Percentiles rank a stretch among this genome's conserved stretches.
Evolutionary conservation across 1,140 invertebrate species (phyloP).

Genomic region (Tetramorium parvispinum): DNA sequence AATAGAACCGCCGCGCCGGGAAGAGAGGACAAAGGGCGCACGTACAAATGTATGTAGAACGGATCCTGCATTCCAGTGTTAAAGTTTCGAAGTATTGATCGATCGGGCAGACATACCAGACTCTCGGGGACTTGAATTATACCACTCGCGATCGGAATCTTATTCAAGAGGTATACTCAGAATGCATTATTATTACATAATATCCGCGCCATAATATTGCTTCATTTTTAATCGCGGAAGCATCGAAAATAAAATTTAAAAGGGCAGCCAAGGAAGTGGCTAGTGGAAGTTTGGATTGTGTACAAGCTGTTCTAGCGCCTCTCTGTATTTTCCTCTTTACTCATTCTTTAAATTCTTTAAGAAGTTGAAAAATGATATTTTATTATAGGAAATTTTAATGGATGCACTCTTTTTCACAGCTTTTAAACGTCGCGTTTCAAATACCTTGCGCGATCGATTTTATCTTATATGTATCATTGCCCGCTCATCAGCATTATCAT

Average conservation of each 20-base stretch:
- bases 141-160: conserved; percentile 39
- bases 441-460: not conserved
- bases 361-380: not conserved
- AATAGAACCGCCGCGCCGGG: conserved; percentile 10
- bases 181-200: not conserved
- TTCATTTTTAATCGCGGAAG: not conserved
- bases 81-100: conserved; percentile 55
- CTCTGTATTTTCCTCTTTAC: not conserved
- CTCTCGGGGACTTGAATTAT: conserved; percentile 31
- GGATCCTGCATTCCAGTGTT: conserved; percentile 46
- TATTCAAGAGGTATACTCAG: not conserved
- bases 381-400: not conserved
- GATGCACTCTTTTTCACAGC: not conserved
- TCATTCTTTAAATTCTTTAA: not conserved
- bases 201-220: no score
- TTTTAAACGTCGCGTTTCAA: not conserved
- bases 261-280: not conserved
- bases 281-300: not conserved
- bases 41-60: conserved; percentile 44
- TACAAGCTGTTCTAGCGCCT: not conserved
- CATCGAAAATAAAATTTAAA: not conserved
- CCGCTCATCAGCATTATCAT: not conserved
- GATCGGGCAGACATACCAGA: conserved; percentile 19
- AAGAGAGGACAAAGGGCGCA: conserved; percentile 47
- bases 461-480: not conserved